Evolutionary conservation across 2,113 vertebrate species (phyloP), one percentile per base, ranked within the genome.

Genomic region (Lagopus muta): DNA sequence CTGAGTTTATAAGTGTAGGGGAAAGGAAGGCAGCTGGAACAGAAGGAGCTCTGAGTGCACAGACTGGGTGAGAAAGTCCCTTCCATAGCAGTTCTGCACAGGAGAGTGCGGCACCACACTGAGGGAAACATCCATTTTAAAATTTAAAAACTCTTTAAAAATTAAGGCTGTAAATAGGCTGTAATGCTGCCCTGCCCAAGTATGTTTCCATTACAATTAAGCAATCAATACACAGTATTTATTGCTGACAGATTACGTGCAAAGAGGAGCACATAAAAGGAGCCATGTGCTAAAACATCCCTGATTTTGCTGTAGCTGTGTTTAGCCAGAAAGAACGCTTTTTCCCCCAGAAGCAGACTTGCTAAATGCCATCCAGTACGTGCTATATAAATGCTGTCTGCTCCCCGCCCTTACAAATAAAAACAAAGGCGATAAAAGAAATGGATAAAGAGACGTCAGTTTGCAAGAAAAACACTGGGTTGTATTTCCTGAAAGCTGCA

Each of bases 161-260:
- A 97, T 97, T 90, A 97, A 97, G 97, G 91, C 85, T 93, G 82
- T 88, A 93, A 96, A 96, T 93, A 97, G 93, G 74, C 93, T 95
- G 43, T 89, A 95, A 93, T n/a, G 8, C 70, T 80, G 89, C 85
- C 78, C 78, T 94, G 93, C 58, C 85, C 92, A 80, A 67, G 82
- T 77, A 94, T 74, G 81, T 91, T 96, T 97, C 96, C 96, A 95
- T 89, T 96, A 96, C 90, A 97, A 98, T 97, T 96, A 97, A 97
- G 94, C 92, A 97, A 98, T 98, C 96, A 97, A 98, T 97, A 97
- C 40, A 60, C 69, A 91, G 69, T 94, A 97, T 97, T 97, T 97
- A 97, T 93, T 96, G 92, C 92, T 86, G 81, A 65, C 80, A 93
- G 78, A 75, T 82, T 88, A 94, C 38, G 83, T 89, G 92, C 69